These are phyloP conservation scores for Acinonyx jubatus DNA, from an alignment of 2,113 vertebrate species.

Conservation along the genomic window DNA sequence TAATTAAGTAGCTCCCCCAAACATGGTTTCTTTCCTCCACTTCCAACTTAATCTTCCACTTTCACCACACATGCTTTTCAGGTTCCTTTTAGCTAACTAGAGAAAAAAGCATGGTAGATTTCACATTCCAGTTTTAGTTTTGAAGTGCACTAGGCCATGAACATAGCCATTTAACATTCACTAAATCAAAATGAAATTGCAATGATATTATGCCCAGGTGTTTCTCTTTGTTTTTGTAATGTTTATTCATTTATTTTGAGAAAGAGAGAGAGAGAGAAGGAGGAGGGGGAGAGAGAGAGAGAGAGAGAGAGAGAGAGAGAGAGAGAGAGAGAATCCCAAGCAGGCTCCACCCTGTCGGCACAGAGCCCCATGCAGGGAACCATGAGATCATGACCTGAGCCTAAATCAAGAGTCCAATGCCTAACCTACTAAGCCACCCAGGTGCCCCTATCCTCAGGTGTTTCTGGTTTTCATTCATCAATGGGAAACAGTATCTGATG, in stretches of 20 bases:
- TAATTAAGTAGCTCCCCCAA: neutral
- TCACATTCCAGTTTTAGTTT: neutral
- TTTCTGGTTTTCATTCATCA: neutral
- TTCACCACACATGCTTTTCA: neutral
- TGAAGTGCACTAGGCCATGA: neutral
- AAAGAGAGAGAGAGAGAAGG: too few relatives aligned
- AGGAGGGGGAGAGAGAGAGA: too few relatives aligned
- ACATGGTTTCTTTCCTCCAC: neutral
- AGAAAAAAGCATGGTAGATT: neutral
- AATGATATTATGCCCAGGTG: neutral
- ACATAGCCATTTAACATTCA: neutral
- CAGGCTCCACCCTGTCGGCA: too few relatives aligned
- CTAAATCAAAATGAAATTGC: slow-evolving; percentile 24
- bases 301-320: too few relatives aligned
- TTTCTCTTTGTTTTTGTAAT: too few relatives aligned
- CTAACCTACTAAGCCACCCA: too few relatives aligned
- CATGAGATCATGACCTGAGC: too few relatives aligned
- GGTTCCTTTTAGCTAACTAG: neutral
- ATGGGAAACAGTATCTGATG: neutral
- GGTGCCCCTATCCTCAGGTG: neutral
- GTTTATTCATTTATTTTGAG: too few relatives aligned
- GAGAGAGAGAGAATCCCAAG: too few relatives aligned
- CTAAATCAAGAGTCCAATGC: too few relatives aligned
- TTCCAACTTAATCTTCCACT: neutral
- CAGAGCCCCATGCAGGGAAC: too few relatives aligned